phyloP scores from a whole-genome alignment of 2,888 invertebrate species.

The Microctonus brassicae region DNA sequence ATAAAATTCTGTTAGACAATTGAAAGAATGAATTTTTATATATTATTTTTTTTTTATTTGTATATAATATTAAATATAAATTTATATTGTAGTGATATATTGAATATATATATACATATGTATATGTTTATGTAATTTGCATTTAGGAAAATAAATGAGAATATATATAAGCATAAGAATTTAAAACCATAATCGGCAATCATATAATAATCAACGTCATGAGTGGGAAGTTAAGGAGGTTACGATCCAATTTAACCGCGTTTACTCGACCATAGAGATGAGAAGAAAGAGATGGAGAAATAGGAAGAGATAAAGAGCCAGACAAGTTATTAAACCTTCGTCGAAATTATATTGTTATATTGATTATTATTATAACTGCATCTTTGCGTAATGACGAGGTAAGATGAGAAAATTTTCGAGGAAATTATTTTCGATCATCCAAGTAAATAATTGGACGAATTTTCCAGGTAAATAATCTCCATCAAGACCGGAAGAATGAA shows the following conservation, averaged over 20 bases:
- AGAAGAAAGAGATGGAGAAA: not conserved
- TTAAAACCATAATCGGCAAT: conserved; percentile 30
- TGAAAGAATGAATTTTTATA: not conserved
- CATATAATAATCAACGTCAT: conserved; percentile 30
- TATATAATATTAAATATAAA: too few relatives aligned
- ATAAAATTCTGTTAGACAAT: not conserved
- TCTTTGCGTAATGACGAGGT: not conserved
- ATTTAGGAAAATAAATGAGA: not conserved
- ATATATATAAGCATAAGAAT: not conserved
- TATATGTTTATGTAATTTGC: too few relatives aligned
- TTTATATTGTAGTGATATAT: too few relatives aligned
- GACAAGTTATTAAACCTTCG: not conserved
- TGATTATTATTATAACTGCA: not conserved
- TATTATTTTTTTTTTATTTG: too few relatives aligned
- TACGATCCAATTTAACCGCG: conserved; percentile 29
- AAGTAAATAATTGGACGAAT: not conserved
- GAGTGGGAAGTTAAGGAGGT: conserved; percentile 27
- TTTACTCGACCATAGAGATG: conserved; percentile 14
- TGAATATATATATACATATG: too few relatives aligned
- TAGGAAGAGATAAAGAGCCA: not conserved
- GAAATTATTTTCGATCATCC: not conserved
- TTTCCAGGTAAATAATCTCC: not conserved
- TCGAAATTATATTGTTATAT: conserved; percentile 5
- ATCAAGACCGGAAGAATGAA: not conserved
- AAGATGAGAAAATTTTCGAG: not conserved